Base-by-base conservation (phyloP, 1,140 invertebrate species). In the Macrotrachela quadricornifera region DNA sequence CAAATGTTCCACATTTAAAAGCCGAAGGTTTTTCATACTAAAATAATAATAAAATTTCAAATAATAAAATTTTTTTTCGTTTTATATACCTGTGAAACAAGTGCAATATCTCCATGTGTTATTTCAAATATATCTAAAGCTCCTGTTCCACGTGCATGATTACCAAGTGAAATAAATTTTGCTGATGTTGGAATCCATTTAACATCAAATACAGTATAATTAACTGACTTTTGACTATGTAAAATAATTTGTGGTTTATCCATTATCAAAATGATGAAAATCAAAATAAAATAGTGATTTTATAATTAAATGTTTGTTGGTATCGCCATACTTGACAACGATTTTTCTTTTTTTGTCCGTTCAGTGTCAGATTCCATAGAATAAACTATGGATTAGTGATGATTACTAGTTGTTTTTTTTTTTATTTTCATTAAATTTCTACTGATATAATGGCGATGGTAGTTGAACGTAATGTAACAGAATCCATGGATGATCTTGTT, bases 1-100 rank as follows among this genome's bases (percentile, higher is more conserved):
- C 85, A 70, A 94, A 92, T 11, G 84, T 88, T 17, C 81, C 81
- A 71, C 85, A 91, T 73, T 90, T 91, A 54, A 91, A 79, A n/a
- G 83, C 76, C 59, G 78, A 78, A 44, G 79, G 74, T 60, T 81
- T 80, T 59, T 81, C 79, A 57, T 80, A 76, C 67, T 77, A 57
- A 42, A 65, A 62, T 47, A 43, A 16, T 36, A 14, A 38, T 36
- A 51, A 58, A 46, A n/a, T n/a, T n/a, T n/a, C n/a, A n/a, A 49
- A 46, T 44, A 41, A 43, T 4, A 46, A 38, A 75, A 74, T 59
- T 80, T 30, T 30, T 30, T 30, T 30, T 30, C 8, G 21, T 30
- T 30, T 30, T 30, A 2, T 30, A 30, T 30, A 30, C 21, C 8
- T 30, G 21, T 30, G 21, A 30, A 30, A 30, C 21, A 30, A 30